A percentile compares a stretch with the other conserved stretches of the same genome.
Evolutionary conservation across 2,797 vertebrate species (phyloP).

Genomic region (Dryobates pubescens): DNA sequence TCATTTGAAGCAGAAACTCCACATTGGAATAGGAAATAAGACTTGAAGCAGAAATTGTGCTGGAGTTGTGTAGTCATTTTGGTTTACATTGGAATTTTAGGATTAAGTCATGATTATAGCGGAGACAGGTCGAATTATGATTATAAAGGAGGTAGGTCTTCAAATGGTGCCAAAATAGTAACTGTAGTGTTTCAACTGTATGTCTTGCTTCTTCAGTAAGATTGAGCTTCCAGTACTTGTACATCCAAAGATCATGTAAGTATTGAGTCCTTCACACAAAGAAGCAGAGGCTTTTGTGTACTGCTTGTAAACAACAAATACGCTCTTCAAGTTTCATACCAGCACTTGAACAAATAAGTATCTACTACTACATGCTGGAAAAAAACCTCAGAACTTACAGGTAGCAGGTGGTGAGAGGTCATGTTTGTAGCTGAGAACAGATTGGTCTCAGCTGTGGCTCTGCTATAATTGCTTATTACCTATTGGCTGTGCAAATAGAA

Average conservation of each 20-base stretch:
- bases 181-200: not conserved
- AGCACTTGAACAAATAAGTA: not conserved
- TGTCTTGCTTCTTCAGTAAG: not conserved
- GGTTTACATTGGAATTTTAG: not conserved
- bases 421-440: not conserved
- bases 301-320: not conserved
- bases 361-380: not conserved
- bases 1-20: conserved; percentile 19
- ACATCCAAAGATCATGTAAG: not conserved
- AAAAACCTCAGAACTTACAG: not conserved
- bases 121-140: not conserved
- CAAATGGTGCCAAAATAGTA: not conserved
- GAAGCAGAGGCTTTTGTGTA: not conserved
- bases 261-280: not conserved
- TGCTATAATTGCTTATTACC: not conserved
- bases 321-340: accelerated
- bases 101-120: not conserved
- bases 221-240: not conserved
- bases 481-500: accelerated
- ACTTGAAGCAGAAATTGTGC: not conserved
- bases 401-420: not conserved
- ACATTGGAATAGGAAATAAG: not conserved
- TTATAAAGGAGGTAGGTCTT: not conserved
- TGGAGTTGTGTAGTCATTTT: not conserved
- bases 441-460: accelerated